Conservation (phyloP, 2,113 vertebrate genomes). For the Shinisaurus crocodilurus region DNA sequence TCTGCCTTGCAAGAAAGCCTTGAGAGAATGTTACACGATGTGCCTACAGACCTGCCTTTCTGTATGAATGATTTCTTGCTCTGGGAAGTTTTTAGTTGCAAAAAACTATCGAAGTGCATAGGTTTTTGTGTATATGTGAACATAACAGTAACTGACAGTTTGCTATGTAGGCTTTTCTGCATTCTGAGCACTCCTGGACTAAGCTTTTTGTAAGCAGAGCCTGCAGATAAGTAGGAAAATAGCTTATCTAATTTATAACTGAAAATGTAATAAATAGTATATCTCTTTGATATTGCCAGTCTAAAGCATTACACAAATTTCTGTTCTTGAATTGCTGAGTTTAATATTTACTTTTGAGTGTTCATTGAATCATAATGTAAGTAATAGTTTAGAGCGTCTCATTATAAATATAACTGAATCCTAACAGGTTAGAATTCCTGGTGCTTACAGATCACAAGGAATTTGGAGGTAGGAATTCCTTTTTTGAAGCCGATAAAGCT, state of each 20-base stretch:
- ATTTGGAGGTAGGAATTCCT: not conserved
- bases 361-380: slow-evolving; percentile 45
- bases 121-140: slow-evolving; percentile 49
- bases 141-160: slow-evolving; percentile 61
- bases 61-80: slow-evolving; percentile 42
- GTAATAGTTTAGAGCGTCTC: not conserved
- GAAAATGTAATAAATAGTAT: slow-evolving; percentile 36
- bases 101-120: not conserved
- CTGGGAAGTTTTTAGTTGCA: slow-evolving; percentile 44
- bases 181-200: slow-evolving; percentile 47
- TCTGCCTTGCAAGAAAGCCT: slow-evolving; percentile 4
- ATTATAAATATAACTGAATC: slow-evolving; percentile 29
- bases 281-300: not conserved
- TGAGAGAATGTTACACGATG: slow-evolving; percentile 26
- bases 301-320: slow-evolving; percentile 22
- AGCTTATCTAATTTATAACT: slow-evolving; percentile 48
- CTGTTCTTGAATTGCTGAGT: slow-evolving; percentile 7
- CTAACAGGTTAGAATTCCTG: not conserved
- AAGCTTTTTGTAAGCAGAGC: slow-evolving; percentile 41
- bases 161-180: slow-evolving; percentile 52
- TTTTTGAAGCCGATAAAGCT: not conserved
- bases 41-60: slow-evolving; percentile 39
- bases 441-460: not conserved
- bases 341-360: slow-evolving; percentile 26
- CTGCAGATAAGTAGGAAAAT: slow-evolving; percentile 39